phyloP scores from a whole-genome alignment of 2,797 vertebrate genomes.

The Lateolabrax maculatus region DNA sequence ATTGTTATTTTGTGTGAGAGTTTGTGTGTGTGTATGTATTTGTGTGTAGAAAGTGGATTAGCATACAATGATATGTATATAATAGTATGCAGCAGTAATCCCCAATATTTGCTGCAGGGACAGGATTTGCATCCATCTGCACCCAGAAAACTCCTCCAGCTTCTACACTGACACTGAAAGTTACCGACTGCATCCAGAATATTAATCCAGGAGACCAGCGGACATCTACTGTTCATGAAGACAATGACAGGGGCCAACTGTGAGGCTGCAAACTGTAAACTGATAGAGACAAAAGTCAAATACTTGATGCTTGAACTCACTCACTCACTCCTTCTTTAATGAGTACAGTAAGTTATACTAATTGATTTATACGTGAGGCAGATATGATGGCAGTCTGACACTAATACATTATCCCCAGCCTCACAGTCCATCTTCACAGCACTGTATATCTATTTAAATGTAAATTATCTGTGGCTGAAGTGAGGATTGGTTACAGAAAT shows the following conservation, averaged over 20 bases:
- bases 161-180: constrained; percentile 8
- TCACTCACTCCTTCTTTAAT: not conserved
- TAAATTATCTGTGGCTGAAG: constrained; percentile 23
- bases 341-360: too few relatives aligned
- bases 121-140: constrained; percentile 44
- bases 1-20: too few relatives aligned
- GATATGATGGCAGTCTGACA: not conserved
- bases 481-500: constrained; percentile 31
- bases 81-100: constrained; percentile 38
- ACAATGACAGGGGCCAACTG: too few relatives aligned
- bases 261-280: too few relatives aligned
- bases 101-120: constrained; percentile 48
- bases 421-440: constrained; percentile 35
- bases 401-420: constrained; percentile 7
- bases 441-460: constrained; percentile 46
- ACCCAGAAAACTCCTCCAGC: constrained; percentile 10
- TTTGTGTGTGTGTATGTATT: not conserved
- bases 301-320: not conserved
- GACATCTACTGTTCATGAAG: too few relatives aligned
- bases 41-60: constrained; percentile 14
- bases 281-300: not conserved
- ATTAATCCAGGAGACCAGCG: too few relatives aligned
- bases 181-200: too few relatives aligned
- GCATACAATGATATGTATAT: constrained; percentile 30
- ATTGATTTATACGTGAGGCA: constrained; percentile 10